Conservation (phyloP, 2,113 vertebrate genomes). For the Tinamus guttatus region DNA sequence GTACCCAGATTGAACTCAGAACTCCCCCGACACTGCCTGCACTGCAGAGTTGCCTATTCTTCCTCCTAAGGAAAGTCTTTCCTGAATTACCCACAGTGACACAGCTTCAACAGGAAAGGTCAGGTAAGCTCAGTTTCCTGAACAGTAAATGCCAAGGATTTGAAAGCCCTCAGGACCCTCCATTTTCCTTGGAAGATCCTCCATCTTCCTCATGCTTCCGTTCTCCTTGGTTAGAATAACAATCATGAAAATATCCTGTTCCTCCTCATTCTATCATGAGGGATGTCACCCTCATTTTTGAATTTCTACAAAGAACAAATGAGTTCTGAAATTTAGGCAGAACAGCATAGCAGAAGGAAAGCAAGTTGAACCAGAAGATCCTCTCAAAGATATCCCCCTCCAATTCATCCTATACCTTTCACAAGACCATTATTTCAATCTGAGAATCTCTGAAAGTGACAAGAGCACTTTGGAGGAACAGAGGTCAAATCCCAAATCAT, state of each 20-base stretch:
- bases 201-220: not conserved
- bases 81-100: not conserved
- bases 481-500: not conserved
- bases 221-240: not conserved
- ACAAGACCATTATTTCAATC: not conserved
- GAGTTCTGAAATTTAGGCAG: not conserved
- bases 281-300: not conserved
- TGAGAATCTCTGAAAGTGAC: not conserved
- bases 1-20: not conserved
- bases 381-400: not conserved
- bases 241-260: not conserved
- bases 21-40: not conserved
- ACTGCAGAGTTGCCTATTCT: not conserved
- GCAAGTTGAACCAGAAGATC: not conserved
- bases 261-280: not conserved
- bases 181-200: too few relatives aligned
- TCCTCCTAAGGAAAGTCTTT: not conserved
- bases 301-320: not conserved
- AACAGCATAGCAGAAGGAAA: not conserved
- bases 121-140: not conserved
- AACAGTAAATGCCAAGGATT: not conserved
- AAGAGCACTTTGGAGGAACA: not conserved
- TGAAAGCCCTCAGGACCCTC: not conserved
- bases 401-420: not conserved
- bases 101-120: not conserved